Evolutionary conservation across 2,888 invertebrate genomes (phyloP).

Genomic region (Notodonta ziczac): DNA sequence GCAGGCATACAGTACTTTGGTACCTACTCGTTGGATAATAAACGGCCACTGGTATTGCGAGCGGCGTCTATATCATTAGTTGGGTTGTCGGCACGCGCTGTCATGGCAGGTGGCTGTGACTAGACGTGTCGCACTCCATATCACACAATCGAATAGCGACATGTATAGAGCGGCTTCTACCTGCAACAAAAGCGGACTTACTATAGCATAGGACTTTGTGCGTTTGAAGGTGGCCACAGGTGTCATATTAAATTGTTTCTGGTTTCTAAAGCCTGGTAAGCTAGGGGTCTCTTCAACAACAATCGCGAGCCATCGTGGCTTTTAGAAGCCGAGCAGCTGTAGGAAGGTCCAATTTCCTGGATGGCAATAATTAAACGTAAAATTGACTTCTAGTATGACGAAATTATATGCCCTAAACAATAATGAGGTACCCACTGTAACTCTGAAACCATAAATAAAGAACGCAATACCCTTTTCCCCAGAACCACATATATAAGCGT

Average conservation of each 20-base stretch:
- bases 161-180: background rate
- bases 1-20: conserved; percentile 38
- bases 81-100: conserved; percentile 55
- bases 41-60: conserved; percentile 49
- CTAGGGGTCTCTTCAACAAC: background rate
- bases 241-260: background rate
- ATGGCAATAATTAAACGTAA: background rate
- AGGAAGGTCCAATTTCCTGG: background rate
- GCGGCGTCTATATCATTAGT: conserved; percentile 58
- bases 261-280: background rate
- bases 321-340: too few species aligned
- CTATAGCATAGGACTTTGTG: too few species aligned
- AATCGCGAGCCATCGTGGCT: background rate
- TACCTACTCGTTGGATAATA: conserved; percentile 41
- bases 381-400: too few species aligned
- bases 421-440: background rate
- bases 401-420: too few species aligned
- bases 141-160: conserved; percentile 10
- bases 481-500: conserved; percentile 21
- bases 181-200: too few species aligned
- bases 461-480: background rate
- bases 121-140: conserved; percentile 16
- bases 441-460: background rate
- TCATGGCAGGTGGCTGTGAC: conserved; percentile 45
- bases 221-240: background rate